Percentiles rank a stretch among this genome's conserved stretches.
These are phyloP conservation scores for Pimephales promelas DNA, from an alignment of 2,113 vertebrate species.

Conservation along the genomic window DNA sequence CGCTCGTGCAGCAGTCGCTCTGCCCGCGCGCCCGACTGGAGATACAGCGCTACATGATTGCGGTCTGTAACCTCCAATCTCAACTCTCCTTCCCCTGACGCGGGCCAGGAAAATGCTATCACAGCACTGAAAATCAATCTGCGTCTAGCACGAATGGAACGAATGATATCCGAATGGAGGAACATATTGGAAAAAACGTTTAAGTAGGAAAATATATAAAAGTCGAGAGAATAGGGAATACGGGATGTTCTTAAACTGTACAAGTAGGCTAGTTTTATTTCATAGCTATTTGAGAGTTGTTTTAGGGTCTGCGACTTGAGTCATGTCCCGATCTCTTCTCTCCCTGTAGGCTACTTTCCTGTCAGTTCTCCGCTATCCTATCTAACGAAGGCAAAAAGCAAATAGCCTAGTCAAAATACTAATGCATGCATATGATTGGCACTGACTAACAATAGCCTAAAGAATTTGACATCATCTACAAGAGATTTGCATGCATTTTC, in stretches of 20 bases:
- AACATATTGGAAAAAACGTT: constrained; percentile 1
- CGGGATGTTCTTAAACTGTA: neutral
- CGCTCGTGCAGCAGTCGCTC: constrained; percentile 37
- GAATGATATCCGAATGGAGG: constrained; percentile 34
- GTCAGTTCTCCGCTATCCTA: neutral
- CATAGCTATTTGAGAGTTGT: neutral
- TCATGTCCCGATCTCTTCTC: neutral
- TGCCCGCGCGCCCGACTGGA: constrained; percentile 34
- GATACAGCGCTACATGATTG: constrained; percentile 51
- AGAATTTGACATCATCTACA: neutral
- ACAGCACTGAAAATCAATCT: constrained; percentile 41
- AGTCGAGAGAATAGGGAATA: neutral
- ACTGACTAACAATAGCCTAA: neutral
- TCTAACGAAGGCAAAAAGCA: neutral
- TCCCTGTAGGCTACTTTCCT: neutral
- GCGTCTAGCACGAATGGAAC: neutral
- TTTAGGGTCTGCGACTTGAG: neutral
- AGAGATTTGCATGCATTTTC: neutral
- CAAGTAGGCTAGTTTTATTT: neutral
- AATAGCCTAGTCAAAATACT: neutral
- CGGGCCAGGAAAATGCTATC: constrained; percentile 35
- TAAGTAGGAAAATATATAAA: neutral
- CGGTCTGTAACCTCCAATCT: constrained; percentile 49
- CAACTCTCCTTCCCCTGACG: constrained; percentile 49
- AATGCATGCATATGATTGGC: constrained; percentile 9